These are phyloP conservation scores for Paracyclopina nana DNA, from an alignment of 1,140 invertebrate genomes.

Conservation along the genomic window DNA sequence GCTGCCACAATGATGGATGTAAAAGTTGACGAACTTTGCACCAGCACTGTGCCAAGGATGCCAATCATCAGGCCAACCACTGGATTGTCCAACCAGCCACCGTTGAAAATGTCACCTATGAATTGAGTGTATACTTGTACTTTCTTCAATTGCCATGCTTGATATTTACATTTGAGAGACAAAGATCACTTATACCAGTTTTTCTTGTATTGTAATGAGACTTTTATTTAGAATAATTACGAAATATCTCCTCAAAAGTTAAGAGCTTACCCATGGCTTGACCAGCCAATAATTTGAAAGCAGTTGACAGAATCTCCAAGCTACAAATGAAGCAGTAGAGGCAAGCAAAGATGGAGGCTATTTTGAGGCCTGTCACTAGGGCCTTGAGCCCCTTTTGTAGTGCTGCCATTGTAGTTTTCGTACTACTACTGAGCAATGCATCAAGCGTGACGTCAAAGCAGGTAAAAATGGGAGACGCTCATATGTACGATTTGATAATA, in stretches of 20 bases:
- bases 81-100: too few relatives aligned
- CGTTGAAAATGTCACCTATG: slow-evolving; percentile 29
- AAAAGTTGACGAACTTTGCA: slow-evolving; percentile 40
- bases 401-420: too few relatives aligned
- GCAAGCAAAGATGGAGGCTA: background rate
- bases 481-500: too few relatives aligned
- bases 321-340: slow-evolving; percentile 40
- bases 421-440: too few relatives aligned
- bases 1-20: slow-evolving; percentile 40
- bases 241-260: background rate
- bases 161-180: background rate
- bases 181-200: too few relatives aligned
- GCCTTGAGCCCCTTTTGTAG: too few relatives aligned
- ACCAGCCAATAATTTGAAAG: slow-evolving; percentile 36
- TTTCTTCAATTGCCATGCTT: background rate
- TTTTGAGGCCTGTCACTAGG: too few relatives aligned
- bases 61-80: slow-evolving; percentile 37
- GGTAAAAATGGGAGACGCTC: too few relatives aligned
- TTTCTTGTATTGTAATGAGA: too few relatives aligned
- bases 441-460: too few relatives aligned
- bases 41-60: slow-evolving; percentile 37
- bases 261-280: slow-evolving; percentile 21
- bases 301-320: slow-evolving; percentile 32
- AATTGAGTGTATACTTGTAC: slow-evolving; percentile 24
- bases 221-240: too few relatives aligned